phyloP scores from a whole-genome alignment of 2,797 vertebrate species.

The Ptychobarbus kaznakovi region DNA sequence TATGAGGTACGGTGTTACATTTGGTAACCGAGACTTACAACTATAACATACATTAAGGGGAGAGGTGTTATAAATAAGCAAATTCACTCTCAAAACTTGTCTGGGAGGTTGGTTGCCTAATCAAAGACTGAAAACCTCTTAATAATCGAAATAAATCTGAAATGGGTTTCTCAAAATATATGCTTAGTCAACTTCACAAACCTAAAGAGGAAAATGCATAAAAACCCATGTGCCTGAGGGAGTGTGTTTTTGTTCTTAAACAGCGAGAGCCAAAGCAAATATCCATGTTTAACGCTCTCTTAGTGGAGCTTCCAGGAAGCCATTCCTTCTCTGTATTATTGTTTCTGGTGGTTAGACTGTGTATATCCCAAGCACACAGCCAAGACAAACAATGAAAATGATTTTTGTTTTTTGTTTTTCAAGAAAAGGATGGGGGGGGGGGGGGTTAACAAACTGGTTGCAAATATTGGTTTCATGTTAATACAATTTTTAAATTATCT shows the following conservation, averaged over 20 bases:
- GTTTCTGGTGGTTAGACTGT: not conserved
- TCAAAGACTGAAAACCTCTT: slow-evolving; percentile 1
- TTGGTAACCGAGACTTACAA: not conserved
- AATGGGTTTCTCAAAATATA: not conserved
- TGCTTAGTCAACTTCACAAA: slow-evolving; percentile 7
- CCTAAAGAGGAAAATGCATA: not conserved
- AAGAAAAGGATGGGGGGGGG: not conserved
- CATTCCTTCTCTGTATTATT: not conserved
- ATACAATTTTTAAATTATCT: not conserved
- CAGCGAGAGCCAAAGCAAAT: slow-evolving; percentile 63
- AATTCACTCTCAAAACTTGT: not conserved
- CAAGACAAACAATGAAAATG: not conserved
- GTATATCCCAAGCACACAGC: not conserved
- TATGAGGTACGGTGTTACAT: not conserved
- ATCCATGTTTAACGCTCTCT: slow-evolving; percentile 55
- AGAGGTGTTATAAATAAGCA: not conserved
- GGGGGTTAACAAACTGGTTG: not conserved
- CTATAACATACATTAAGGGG: not conserved
- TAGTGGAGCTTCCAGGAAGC: not conserved
- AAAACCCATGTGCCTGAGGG: slow-evolving; percentile 57
- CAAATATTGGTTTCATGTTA: not conserved
- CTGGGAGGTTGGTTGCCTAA: not conserved
- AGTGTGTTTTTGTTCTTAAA: slow-evolving; percentile 62
- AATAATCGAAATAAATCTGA: not conserved
- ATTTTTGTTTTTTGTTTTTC: not conserved